Base-by-base conservation (phyloP, 2,888 invertebrate species). In the Malthinus flaveolus region DNA sequence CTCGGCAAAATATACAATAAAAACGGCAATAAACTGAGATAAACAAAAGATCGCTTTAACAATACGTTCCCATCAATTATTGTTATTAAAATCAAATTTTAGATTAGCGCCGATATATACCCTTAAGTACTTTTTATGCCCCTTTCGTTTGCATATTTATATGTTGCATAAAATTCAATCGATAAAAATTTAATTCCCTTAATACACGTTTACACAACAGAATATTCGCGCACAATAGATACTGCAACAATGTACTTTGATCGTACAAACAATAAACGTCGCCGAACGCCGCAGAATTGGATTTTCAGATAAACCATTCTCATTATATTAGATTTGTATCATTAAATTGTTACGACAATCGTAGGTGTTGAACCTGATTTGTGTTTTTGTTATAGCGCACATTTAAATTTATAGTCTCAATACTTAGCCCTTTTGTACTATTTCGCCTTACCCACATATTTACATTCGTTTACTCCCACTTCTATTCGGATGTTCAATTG, bases 261-360 rank as follows among this genome's bases (percentile, higher is more conserved):
- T 61, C 60, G 54, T 52, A 62, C 59, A 64, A 59, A 64, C 53
- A 64, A 60, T 59, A 51, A 59, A 46, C 57, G 49, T 53, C 54
- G 58, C 56, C 52, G 52, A 59, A 57, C 51, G 55, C 50, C 66
- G 62, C 63, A 68, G 70, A 70, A 70, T 71, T 42, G 15, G 39
- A 42, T 42, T n/a, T 42, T 42, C 71, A 69, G 68, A 62, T 63
- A 65, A 65, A 62, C 66, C 51, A 55, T 56, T 39, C 70, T 74
- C 72, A 74, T 75, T 75, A 73, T 68, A 74, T 74, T 74, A 74
- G 74, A 74, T 74, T 73, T 75, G 73, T 74, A 74, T 74, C 73
- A 69, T 70, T 69, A 74, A 74, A 71, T 73, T 68, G 66, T 68
- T 71, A 64, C 64, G 68, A 67, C 66, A 71, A 71, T 71, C 71